Evolutionary conservation across 2,113 vertebrate genomes (phyloP).

Genomic region (Clinocottus analis): DNA sequence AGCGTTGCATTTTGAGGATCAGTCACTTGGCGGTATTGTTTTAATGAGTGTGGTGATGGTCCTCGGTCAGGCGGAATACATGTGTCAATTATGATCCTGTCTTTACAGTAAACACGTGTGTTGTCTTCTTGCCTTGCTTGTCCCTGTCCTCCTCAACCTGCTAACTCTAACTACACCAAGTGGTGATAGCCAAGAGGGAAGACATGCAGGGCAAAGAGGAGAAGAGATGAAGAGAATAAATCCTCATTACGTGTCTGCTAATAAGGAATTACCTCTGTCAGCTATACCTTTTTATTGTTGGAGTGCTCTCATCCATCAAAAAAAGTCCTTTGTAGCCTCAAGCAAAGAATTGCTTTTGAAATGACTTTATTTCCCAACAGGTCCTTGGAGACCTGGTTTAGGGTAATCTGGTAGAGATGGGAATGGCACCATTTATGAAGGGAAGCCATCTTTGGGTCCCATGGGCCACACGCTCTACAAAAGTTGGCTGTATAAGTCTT

Average conservation of each 20-base stretch:
- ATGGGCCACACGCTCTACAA: constrained; percentile 12
- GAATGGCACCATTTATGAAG: constrained; percentile 47
- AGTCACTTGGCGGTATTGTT: constrained; percentile 47
- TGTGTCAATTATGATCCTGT: constrained; percentile 57
- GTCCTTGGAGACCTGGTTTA: constrained; percentile 64
- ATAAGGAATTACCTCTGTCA: constrained; percentile 78
- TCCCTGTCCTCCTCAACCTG: constrained; percentile 14
- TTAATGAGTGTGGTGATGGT: constrained; percentile 64
- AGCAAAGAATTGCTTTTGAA: constrained; percentile 81
- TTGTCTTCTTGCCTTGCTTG: constrained; percentile 26
- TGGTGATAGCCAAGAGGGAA: constrained; percentile 72
- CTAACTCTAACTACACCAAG: constrained; percentile 37
- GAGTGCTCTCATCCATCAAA: constrained; percentile 68
- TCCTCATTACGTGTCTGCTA: constrained; percentile 80
- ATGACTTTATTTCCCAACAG: constrained; percentile 73
- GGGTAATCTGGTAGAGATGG: constrained; percentile 47
- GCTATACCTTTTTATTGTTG: constrained; percentile 70
- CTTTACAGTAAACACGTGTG: constrained; percentile 16
- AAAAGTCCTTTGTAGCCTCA: constrained; percentile 57
- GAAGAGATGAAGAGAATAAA: constrained; percentile 66
- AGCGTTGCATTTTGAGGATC: constrained; percentile 44
- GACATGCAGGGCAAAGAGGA: constrained; percentile 40
- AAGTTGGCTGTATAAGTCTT: constrained; percentile 16
- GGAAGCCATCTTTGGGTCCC: constrained; percentile 45
- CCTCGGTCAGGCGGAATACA: constrained; percentile 16